phyloP scores from a whole-genome alignment of 2,888 invertebrate species.

The Dastarcus helophoroides region DNA sequence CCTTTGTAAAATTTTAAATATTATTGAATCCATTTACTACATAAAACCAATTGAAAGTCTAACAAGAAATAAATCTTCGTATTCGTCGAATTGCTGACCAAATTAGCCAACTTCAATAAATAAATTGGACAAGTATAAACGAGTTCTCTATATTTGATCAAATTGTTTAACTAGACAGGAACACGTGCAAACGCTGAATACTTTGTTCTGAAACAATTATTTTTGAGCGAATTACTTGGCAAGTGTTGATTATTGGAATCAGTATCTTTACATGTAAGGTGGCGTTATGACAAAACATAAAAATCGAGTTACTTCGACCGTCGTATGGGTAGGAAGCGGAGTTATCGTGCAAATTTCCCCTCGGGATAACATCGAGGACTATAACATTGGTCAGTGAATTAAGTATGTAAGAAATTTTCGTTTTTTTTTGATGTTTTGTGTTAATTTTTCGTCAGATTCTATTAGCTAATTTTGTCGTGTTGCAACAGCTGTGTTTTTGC shows the following conservation, averaged over 20 bases:
- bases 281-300: constrained; percentile 16
- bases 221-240: constrained; percentile 19
- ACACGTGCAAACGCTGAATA: constrained; percentile 18
- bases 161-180: too few relatives aligned
- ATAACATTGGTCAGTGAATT: constrained; percentile 19
- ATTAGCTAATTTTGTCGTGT: too few relatives aligned
- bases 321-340: constrained; percentile 28
- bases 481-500: too few relatives aligned
- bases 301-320: constrained; percentile 17
- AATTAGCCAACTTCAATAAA: too few relatives aligned
- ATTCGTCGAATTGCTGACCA: too few relatives aligned
- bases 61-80: too few relatives aligned
- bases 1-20: too few relatives aligned
- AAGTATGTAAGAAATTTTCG: constrained; percentile 18
- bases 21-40: too few relatives aligned
- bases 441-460: constrained; percentile 2
- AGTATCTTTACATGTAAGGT: constrained; percentile 13
- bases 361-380: constrained; percentile 16
- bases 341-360: constrained; percentile 24
- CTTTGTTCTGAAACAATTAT: constrained; percentile 20
- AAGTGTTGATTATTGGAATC: constrained; percentile 12
- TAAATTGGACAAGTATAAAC: too few relatives aligned
- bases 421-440: constrained; percentile 10
- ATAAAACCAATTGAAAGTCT: too few relatives aligned
- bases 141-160: too few relatives aligned